A percentile compares a stretch with the other conserved stretches of the same genome.
These are phyloP conservation scores for Ormyrus nitidulus DNA, from an alignment of 2,888 invertebrate genomes.

Conservation along the genomic window DNA sequence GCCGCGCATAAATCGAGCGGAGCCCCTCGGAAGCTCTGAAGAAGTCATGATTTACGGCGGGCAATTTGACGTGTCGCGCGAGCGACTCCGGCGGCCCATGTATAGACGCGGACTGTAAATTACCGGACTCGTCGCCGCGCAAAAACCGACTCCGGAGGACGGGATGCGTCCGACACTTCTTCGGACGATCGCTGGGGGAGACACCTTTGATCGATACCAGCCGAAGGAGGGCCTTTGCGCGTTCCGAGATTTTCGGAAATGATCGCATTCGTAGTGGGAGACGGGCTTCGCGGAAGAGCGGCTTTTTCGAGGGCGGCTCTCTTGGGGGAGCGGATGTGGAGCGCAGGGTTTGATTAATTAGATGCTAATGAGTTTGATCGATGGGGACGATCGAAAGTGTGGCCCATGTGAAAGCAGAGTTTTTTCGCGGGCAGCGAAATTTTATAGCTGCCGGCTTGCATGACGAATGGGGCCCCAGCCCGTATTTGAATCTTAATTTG, in stretches of 20 bases:
- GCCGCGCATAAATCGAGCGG: conserved; percentile 71
- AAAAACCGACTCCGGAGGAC: conserved; percentile 27
- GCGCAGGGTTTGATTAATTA: conserved; percentile 42
- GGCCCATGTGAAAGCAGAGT: background rate
- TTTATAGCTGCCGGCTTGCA: background rate
- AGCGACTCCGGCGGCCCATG: conserved; percentile 58
- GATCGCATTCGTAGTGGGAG: conserved; percentile 53
- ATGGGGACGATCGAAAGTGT: conserved; percentile 20
- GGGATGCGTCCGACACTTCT: conserved; percentile 42
- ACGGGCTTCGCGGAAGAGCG: conserved; percentile 31
- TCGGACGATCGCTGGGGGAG: conserved; percentile 9
- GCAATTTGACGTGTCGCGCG: conserved; percentile 75
- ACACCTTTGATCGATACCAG: conserved; percentile 48
- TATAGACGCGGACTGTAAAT: conserved; percentile 70
- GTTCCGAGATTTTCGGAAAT: conserved; percentile 56
- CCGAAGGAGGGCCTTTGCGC: conserved; percentile 15
- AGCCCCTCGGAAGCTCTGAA: conserved; percentile 63
- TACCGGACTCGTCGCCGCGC: conserved; percentile 69
- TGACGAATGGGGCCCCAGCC: background rate
- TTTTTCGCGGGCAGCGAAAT: conserved; percentile 3
- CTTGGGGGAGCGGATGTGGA: background rate
- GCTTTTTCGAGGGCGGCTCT: background rate
- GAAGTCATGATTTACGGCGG: conserved; percentile 73
- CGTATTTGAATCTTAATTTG: too few species aligned
- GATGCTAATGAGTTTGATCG: conserved; percentile 51